These are phyloP conservation scores for Gymnocheta viridis DNA, from an alignment of 2,888 invertebrate genomes.

Conservation along the genomic window DNA sequence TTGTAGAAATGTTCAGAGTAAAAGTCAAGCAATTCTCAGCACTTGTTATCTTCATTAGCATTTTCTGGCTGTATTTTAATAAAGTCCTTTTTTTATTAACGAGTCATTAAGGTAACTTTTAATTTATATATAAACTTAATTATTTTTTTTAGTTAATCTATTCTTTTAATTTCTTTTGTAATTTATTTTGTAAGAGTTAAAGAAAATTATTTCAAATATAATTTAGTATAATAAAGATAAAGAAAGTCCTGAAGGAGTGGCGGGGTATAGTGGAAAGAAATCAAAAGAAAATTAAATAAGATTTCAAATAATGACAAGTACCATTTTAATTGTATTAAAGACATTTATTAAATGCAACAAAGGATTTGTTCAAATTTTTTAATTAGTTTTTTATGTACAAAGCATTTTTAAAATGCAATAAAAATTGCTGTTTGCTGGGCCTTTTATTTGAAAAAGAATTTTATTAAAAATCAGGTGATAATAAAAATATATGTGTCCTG, in stretches of 20 bases:
- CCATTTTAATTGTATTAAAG: too few species aligned
- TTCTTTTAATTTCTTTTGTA: neutral
- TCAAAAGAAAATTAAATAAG: neutral
- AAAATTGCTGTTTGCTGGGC: too few species aligned
- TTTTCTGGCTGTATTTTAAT: neutral
- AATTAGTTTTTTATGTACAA: too few species aligned
- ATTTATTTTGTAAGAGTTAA: neutral
- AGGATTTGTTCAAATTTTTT: too few species aligned
- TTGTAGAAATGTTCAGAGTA: neutral
- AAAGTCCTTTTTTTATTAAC: neutral
- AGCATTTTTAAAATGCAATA: too few species aligned
- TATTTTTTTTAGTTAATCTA: neutral
- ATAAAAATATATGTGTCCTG: too few species aligned
- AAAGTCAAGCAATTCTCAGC: neutral
- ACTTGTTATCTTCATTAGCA: neutral
- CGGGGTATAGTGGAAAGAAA: neutral
- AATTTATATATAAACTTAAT: neutral
- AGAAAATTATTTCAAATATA: neutral
- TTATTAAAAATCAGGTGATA: too few species aligned
- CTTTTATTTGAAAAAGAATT: too few species aligned
- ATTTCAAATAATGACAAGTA: neutral
- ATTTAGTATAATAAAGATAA: neutral
- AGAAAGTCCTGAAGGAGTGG: neutral
- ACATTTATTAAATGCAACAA: too few species aligned
- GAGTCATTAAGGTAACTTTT: neutral